phyloP scores from a whole-genome alignment of 2,797 vertebrate genomes.

The Gallirallus australis region DNA sequence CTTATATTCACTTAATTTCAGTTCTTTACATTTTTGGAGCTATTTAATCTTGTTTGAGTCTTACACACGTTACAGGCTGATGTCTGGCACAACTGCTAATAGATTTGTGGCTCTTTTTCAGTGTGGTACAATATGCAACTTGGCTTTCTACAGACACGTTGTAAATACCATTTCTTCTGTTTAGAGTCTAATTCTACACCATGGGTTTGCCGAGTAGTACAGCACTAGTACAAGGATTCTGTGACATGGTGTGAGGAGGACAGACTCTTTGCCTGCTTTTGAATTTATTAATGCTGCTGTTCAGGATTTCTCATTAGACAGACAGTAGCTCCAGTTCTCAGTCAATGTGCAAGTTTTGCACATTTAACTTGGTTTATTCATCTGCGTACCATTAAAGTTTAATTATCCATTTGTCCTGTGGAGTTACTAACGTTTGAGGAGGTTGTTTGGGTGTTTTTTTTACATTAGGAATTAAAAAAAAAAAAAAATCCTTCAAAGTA shows the following conservation, averaged over 20 bases:
- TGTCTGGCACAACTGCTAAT: background rate
- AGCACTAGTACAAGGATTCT: background rate
- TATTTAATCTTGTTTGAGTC: background rate
- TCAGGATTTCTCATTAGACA: background rate
- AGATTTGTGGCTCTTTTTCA: background rate
- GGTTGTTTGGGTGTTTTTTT: background rate
- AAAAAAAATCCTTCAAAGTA: background rate
- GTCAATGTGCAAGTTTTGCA: background rate
- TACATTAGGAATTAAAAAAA: background rate
- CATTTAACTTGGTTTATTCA: background rate
- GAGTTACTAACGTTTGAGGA: background rate
- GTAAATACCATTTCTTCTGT: background rate
- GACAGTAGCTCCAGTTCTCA: background rate
- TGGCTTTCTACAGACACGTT: background rate
- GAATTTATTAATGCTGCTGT: background rate
- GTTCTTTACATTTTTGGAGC: background rate
- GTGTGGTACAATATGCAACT: background rate
- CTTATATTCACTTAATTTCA: background rate
- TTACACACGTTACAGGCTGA: accelerated
- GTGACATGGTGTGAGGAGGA: background rate
- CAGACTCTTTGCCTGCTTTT: background rate
- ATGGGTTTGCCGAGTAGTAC: background rate
- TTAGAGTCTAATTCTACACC: background rate
- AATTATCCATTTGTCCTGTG: background rate
- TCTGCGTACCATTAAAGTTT: background rate